A percentile compares a stretch with the other conserved stretches of the same genome.
These are phyloP conservation scores for Struthio camelus DNA, from an alignment of 2,113 vertebrate species.

Conservation along the genomic window DNA sequence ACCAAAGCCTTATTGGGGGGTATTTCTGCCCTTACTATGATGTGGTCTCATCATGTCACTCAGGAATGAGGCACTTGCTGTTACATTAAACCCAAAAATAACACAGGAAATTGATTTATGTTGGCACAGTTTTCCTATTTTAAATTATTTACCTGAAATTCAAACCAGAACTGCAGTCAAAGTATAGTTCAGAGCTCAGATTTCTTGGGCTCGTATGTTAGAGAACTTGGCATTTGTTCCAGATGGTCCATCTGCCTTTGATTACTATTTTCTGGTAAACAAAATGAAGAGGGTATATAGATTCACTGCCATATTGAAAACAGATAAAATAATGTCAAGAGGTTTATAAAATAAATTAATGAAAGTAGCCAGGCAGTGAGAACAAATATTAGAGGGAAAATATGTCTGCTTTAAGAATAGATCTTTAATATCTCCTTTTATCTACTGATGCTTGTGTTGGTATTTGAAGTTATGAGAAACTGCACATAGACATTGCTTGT, in stretches of 20 bases:
- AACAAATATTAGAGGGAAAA: not conserved
- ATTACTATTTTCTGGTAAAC: slow-evolving; percentile 52
- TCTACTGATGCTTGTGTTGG: not conserved
- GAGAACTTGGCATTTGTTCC: slow-evolving; percentile 23
- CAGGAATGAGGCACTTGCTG: slow-evolving; percentile 63
- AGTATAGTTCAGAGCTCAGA: slow-evolving; percentile 51
- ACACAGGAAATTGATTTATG: slow-evolving; percentile 71
- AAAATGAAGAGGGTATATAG: slow-evolving; percentile 4
- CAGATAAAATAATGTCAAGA: not conserved
- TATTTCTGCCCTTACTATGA: slow-evolving; percentile 49
- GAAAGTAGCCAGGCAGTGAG: not conserved
- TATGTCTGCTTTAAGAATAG: not conserved
- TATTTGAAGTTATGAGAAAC: not conserved
- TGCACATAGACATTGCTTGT: fast-evolving
- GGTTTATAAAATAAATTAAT: slow-evolving; percentile 16
- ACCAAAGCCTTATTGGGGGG: slow-evolving; percentile 35
- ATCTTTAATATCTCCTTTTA: not conserved
- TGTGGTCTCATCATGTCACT: slow-evolving; percentile 68
- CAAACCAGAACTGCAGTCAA: slow-evolving; percentile 59
- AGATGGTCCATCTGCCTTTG: slow-evolving; percentile 56
- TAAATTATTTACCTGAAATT: slow-evolving; percentile 73
- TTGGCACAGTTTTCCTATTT: slow-evolving; percentile 66
- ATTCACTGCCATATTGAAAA: not conserved
- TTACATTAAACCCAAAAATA: slow-evolving; percentile 67
- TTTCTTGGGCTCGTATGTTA: slow-evolving; percentile 30